These are phyloP conservation scores for Latrodectus elegans DNA, from an alignment of 2,888 invertebrate genomes.

Conservation along the genomic window DNA sequence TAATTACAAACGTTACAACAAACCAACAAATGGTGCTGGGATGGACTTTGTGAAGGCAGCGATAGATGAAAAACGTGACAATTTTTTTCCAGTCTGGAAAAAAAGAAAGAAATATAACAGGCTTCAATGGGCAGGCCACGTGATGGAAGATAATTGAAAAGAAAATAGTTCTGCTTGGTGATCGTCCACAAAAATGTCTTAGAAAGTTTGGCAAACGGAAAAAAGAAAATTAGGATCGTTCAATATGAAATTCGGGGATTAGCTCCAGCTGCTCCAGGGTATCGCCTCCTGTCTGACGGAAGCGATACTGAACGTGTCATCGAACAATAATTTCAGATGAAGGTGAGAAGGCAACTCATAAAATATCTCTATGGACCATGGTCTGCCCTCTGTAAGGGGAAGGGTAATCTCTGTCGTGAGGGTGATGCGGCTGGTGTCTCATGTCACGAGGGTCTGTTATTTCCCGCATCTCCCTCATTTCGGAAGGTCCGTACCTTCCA, in stretches of 20 bases:
- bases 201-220: neutral
- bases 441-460: conserved; percentile 52
- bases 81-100: conserved; percentile 9
- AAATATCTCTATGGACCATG: conserved; percentile 66
- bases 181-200: neutral
- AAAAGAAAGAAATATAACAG: neutral
- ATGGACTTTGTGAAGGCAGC: conserved; percentile 67
- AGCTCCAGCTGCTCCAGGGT: conserved; percentile 8
- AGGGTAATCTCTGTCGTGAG: conserved; percentile 65
- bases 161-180: neutral
- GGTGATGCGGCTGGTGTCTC: conserved; percentile 55
- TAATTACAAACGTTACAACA: conserved; percentile 53
- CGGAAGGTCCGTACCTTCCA: conserved; percentile 44
- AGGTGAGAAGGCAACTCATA: conserved; percentile 56
- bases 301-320: neutral
- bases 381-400: conserved; percentile 69
- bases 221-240: neutral
- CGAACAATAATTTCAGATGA: conserved; percentile 14
- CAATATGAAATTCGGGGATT: neutral
- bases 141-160: neutral
- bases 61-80: conserved; percentile 29
- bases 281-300: neutral
- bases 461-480: conserved; percentile 66
- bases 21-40: conserved; percentile 64
- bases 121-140: conserved; percentile 13